Conservation (phyloP, 2,888 invertebrate species). For the Mongoloraphidia duomilia region DNA sequence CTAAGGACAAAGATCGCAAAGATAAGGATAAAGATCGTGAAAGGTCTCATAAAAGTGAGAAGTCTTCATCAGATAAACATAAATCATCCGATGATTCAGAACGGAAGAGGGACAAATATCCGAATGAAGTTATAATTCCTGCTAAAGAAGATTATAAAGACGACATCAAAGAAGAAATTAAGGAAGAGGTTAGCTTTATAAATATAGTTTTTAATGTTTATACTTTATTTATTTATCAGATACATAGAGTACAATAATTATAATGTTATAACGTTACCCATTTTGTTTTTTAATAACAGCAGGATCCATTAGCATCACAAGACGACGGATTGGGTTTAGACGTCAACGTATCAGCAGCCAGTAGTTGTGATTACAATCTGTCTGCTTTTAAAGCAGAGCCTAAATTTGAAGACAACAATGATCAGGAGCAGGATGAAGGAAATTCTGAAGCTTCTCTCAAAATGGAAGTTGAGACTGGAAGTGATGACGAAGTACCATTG, state of each 20-base stretch:
- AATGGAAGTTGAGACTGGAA: conserved; percentile 33
- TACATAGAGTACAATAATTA: too few relatives aligned
- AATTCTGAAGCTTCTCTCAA: conserved; percentile 9
- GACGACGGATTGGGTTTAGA: conserved; percentile 5
- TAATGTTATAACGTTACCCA: too few relatives aligned
- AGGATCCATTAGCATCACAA: conserved; percentile 1
- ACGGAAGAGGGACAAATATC: neutral
- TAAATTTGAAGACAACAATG: conserved; percentile 22
- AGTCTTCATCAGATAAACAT: conserved; percentile 5
- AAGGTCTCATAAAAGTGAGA: conserved; percentile 7
- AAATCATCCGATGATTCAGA: neutral
- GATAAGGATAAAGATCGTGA: conserved; percentile 31
- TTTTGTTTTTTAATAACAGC: too few relatives aligned
- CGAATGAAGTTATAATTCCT: conserved; percentile 8
- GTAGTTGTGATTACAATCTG: conserved; percentile 57
- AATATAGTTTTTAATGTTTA: neutral
- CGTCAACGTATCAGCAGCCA: conserved; percentile 40
- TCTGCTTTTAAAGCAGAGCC: conserved; percentile 47
- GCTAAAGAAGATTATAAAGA: conserved; percentile 16
- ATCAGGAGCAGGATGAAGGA: conserved; percentile 27
- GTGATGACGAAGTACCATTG: conserved; percentile 63
- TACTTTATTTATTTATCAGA: neutral
- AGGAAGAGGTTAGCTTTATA: conserved; percentile 2
- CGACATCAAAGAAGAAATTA: conserved; percentile 22
- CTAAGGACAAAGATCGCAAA: conserved; percentile 44